Evolutionary conservation across 1,140 invertebrate species (phyloP).

Genomic region (Bombus breviceps): DNA sequence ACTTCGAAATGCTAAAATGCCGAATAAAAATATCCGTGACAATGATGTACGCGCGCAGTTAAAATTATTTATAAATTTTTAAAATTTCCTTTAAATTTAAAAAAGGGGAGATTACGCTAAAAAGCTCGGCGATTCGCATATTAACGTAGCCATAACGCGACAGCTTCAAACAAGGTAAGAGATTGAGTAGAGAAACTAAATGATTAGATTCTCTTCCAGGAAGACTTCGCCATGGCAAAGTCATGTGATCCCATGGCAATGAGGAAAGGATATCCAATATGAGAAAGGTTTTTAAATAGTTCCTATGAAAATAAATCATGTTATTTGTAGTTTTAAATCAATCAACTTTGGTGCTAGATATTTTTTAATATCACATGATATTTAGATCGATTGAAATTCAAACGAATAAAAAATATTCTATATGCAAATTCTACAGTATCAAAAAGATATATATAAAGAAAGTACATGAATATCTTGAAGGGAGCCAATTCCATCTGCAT

Average conservation of each 20-base stretch:
- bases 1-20: constrained; percentile 72
- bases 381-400: not conserved
- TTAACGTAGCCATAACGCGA: constrained; percentile 71
- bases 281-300: constrained; percentile 70
- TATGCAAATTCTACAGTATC: not conserved
- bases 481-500: constrained; percentile 68
- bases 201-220: constrained; percentile 65
- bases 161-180: constrained; percentile 76
- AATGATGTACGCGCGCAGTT: no score
- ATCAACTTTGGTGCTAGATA: not conserved
- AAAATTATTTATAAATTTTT: not conserved
- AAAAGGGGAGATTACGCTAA: constrained; percentile 62
- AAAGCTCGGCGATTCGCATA: constrained; percentile 66
- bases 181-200: constrained; percentile 69
- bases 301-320: constrained; percentile 48
- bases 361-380: not conserved
- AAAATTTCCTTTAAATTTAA: no score
- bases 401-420: not conserved
- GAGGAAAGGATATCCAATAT: constrained; percentile 75
- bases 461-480: constrained; percentile 70
- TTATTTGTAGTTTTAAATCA: not conserved
- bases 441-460: not conserved
- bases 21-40: not conserved
- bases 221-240: constrained; percentile 71
- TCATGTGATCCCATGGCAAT: constrained; percentile 76